Conservation (phyloP, 2,888 invertebrate species). For the Zygaena filipendulae region DNA sequence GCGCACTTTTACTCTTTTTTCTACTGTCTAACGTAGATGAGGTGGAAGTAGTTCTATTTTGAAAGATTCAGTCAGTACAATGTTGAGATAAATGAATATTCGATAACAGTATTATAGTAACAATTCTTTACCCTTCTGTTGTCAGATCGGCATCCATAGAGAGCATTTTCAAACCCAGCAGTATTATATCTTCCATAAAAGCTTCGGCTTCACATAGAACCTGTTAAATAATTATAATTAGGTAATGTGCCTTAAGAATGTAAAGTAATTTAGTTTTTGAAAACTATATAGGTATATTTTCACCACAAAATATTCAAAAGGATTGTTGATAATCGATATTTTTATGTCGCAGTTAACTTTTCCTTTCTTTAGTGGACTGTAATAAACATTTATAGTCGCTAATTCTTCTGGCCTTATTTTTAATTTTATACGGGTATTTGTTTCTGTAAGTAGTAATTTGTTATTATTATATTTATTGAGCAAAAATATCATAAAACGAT, state of each 20-base stretch:
- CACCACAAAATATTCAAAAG: conserved; percentile 51
- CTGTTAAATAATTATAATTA: conserved; percentile 26
- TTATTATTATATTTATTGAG: background rate
- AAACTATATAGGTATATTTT: conserved; percentile 6
- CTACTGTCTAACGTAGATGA: conserved; percentile 33
- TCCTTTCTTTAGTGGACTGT: conserved; percentile 43
- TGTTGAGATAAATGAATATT: no score
- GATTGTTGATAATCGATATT: conserved; percentile 42
- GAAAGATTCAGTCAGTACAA: no score
- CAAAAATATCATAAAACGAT: background rate
- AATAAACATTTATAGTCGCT: conserved; percentile 31
- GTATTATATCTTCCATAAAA: conserved; percentile 55
- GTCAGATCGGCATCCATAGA: conserved; percentile 45
- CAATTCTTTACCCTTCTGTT: conserved; percentile 29
- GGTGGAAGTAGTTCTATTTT: conserved; percentile 28
- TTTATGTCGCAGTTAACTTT: conserved; percentile 40
- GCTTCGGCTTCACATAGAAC: conserved; percentile 52
- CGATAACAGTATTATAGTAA: no score
- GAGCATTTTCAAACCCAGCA: conserved; percentile 51
- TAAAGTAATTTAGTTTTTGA: no score
- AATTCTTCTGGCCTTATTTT: conserved; percentile 31
- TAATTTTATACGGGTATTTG: conserved; percentile 27
- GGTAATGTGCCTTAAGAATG: no score
- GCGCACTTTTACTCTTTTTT: conserved; percentile 34
- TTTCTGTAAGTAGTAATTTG: conserved; percentile 12